Conservation (phyloP, 2,113 vertebrate genomes). For the Pleuronectes platessa region DNA sequence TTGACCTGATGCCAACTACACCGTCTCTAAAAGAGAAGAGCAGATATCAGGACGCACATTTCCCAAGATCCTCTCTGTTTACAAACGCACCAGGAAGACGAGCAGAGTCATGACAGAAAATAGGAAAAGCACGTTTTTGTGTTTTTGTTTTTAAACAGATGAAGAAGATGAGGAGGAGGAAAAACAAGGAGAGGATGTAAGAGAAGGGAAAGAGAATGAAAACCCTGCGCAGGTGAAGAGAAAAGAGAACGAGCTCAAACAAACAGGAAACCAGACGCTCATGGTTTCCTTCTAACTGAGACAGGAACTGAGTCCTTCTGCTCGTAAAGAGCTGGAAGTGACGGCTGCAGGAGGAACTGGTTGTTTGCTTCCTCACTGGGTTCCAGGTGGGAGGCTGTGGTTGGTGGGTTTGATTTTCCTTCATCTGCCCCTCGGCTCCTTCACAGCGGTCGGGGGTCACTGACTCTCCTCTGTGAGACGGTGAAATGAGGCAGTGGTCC, state of each 20-base stretch:
- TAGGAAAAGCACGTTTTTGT: too few relatives aligned
- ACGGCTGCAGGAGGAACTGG: not conserved
- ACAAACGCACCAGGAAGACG: not conserved
- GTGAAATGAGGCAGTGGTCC: not conserved
- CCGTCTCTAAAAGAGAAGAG: not conserved
- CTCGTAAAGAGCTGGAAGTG: not conserved
- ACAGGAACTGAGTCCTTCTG: slow-evolving; percentile 28
- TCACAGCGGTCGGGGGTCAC: slow-evolving; percentile 30
- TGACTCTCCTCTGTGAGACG: slow-evolving; percentile 2
- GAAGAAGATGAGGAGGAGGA: not conserved
- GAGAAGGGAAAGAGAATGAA: rapidly evolving
- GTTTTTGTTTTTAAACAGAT: too few relatives aligned
- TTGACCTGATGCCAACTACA: too few relatives aligned
- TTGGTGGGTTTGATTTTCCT: not conserved
- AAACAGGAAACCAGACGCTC: slow-evolving; percentile 43
- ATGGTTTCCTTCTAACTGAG: not conserved
- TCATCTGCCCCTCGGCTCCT: not conserved
- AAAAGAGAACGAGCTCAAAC: slow-evolving; percentile 19
- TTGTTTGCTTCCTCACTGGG: too few relatives aligned
- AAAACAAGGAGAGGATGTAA: not conserved
- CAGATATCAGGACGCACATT: not conserved
- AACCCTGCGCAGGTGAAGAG: slow-evolving; percentile 18
- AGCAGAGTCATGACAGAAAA: too few relatives aligned
- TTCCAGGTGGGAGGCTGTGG: too few relatives aligned
- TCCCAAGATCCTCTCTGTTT: not conserved